Evolutionary conservation across 2,113 vertebrate genomes (phyloP), one percentile per base, ranked within the genome.

Genomic region (Corythornis madagascariensis): DNA sequence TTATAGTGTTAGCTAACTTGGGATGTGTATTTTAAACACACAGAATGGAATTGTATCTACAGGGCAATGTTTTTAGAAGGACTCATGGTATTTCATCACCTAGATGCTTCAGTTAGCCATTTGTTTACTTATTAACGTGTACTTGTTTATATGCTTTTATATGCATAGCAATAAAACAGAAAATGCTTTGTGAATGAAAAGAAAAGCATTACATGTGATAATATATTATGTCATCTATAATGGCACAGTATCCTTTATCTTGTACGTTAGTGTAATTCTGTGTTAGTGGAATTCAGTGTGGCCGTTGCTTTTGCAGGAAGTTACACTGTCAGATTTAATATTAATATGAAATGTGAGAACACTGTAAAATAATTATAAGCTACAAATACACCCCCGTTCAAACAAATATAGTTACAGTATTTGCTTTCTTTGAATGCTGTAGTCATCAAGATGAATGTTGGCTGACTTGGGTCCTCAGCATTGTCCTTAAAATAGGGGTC

Each of bases 81-180:
- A 28, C 22, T 10, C 0, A 0, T 28, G 45, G 21, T 75, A 61
- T 84, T 94, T 89, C 76, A 57, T 88, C 47, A 75, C 55, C 28
- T 92, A 1, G 28, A 25, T 66, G 52, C 50, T 83, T 85, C 61
- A 59, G 45, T 87, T 52, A 73, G 75, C 29, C 55, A 29, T 50
- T 83, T 28, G 28, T 86, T 93, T 91, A 77, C 88, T 86, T 94
- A 91, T 59, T 92, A 91, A 89, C 56, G 3, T 29, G 18, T 69
- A 24, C 10, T 72, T 79, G 31, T 66, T 74, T 33, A 35, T 67
- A 42, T 66, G 33, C 9, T 33, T 14, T 59, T 57, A 38, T 45
- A 63, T 70, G 33, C 24, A 5, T 47, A 47, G 16, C 76, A 80
- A 65, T 73, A 87, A 89, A 73, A 4, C 19, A 80, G 59, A 80